Percentiles rank a stretch among this genome's conserved stretches.
Conservation (phyloP, 2,113 vertebrate genomes). For the Archocentrus centrarchus region DNA sequence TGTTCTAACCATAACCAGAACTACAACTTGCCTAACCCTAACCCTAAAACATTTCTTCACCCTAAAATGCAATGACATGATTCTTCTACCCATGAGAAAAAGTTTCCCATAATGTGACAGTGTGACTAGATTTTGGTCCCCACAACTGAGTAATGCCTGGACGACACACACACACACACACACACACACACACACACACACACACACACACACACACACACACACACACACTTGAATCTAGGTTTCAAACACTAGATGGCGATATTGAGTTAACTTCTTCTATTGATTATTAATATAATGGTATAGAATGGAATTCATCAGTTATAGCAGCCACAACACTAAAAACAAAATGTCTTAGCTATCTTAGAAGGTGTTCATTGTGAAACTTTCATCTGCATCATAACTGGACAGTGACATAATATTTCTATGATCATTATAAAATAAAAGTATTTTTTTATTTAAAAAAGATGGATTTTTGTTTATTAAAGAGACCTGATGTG, state of each 20-base stretch:
- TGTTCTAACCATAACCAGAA: background rate
- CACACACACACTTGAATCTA: background rate
- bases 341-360: background rate
- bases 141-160: background rate
- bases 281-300: background rate
- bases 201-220: conserved; percentile 16
- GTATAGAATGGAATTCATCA: background rate
- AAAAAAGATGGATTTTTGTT: background rate
- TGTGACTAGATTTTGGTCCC: background rate
- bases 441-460: background rate
- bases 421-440: background rate
- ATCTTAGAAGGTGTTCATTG: background rate
- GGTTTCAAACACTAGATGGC: conserved; percentile 35
- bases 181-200: conserved; percentile 20
- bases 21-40: background rate
- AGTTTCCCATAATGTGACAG: background rate
- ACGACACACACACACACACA: background rate
- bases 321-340: background rate
- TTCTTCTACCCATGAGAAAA: background rate
- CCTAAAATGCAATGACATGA: background rate
- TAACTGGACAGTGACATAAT: background rate
- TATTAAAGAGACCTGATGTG: background rate
- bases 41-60: background rate
- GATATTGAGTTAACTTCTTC: conserved; percentile 4
- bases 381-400: background rate